Conservation (phyloP, 2,888 invertebrate genomes). For the Conus canariensis region DNA sequence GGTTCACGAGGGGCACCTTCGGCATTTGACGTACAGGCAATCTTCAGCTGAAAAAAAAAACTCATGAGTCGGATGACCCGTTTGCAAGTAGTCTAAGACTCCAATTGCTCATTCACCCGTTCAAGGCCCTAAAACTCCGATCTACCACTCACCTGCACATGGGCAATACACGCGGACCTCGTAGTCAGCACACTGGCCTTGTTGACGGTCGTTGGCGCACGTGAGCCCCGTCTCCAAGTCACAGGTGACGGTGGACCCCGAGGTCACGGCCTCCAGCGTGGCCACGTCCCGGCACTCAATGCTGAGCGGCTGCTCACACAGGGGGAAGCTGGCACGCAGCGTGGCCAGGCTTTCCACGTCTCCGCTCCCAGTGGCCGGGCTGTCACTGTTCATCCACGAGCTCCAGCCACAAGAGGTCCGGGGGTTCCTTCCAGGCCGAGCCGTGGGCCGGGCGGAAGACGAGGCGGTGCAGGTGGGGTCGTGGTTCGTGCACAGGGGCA, state of each 20-base stretch:
- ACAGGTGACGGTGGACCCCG: constrained; percentile 58
- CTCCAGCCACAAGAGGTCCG: constrained; percentile 66
- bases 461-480: constrained; percentile 45
- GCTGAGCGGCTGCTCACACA: constrained; percentile 55
- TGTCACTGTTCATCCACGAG: constrained; percentile 65
- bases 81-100: no score
- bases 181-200: constrained; percentile 71
- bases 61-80: no score
- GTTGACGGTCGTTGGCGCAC: constrained; percentile 80
- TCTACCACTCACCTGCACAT: constrained; percentile 77
- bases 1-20: no score
- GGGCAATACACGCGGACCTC: constrained; percentile 77
- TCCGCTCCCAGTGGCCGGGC: constrained; percentile 60
- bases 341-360: constrained; percentile 61
- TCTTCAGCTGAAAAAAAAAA: no score
- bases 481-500: constrained; percentile 83
- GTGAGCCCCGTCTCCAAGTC: constrained; percentile 85
- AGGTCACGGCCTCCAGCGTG: constrained; percentile 37
- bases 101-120: no score
- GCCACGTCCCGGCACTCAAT: constrained; percentile 53
- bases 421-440: constrained; percentile 39
- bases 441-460: constrained; percentile 51
- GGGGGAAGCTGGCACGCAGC: constrained; percentile 41
- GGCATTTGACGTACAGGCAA: no score
- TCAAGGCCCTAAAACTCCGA: no score